Conservation (phyloP, 1,140 invertebrate species). For the Lutraria rhynchaena region DNA sequence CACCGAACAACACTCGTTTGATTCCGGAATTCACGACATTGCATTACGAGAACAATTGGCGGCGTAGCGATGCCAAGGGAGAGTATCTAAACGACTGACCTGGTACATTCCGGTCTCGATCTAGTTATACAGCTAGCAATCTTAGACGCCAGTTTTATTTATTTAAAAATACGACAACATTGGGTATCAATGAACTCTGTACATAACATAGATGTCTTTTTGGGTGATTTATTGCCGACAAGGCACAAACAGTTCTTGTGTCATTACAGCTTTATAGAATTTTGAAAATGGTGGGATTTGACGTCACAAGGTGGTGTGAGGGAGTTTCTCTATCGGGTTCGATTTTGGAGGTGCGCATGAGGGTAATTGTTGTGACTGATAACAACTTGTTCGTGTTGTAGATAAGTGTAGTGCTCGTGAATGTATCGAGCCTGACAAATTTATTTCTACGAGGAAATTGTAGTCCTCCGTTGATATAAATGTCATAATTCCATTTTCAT, state of each 20-base stretch:
- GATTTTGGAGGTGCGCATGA: neutral
- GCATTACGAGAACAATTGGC: conserved; percentile 4
- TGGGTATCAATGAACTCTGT: neutral
- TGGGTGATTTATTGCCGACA: neutral
- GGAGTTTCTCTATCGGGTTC: neutral
- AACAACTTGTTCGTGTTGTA: no score
- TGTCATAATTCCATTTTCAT: no score
- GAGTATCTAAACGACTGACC: neutral
- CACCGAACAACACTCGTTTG: conserved; percentile 69
- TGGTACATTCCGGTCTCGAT: neutral
- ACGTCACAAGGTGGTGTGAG: neutral
- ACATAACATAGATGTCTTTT: no score
- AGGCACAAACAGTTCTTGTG: neutral
- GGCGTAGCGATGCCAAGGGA: neutral
- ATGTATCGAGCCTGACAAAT: no score
- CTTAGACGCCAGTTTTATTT: conserved; percentile 1
- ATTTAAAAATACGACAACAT: conserved; percentile 14
- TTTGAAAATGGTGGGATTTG: neutral
- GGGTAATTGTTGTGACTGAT: no score
- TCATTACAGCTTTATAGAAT: neutral
- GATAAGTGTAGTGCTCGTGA: no score
- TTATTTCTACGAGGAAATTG: no score
- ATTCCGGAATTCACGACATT: conserved; percentile 73
- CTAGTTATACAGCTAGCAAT: neutral
- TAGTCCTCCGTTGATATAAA: no score